Evolutionary conservation across 1,140 invertebrate genomes (phyloP).

Genomic region (Acromyrmex charruanus): DNA sequence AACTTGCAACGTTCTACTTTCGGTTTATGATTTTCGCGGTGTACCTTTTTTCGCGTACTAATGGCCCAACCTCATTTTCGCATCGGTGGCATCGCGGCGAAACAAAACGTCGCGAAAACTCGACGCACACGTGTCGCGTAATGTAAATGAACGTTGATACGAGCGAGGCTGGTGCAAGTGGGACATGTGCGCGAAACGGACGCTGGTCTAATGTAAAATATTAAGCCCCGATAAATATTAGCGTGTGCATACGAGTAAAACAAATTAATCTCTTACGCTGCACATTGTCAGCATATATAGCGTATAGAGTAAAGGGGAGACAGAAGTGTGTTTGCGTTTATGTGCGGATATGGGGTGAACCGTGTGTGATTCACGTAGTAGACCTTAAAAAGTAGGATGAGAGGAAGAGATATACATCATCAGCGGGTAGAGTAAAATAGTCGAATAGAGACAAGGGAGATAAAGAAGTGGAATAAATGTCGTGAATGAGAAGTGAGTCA

Average conservation of each 20-base stretch:
- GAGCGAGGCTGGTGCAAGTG: constrained; percentile 16
- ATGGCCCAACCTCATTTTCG: constrained; percentile 27
- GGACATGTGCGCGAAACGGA: constrained; percentile 28
- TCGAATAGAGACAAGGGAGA: constrained; percentile 18
- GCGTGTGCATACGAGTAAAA: constrained; percentile 63
- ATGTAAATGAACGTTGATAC: constrained; percentile 50
- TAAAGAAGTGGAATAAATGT: constrained; percentile 38
- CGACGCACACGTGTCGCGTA: constrained; percentile 19
- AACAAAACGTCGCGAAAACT: constrained; percentile 3
- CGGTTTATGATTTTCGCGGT: constrained; percentile 14
- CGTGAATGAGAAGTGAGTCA: constrained; percentile 46
- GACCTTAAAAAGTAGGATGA: constrained; percentile 31
- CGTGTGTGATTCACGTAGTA: constrained; percentile 59
- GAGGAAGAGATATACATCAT: constrained; percentile 20
- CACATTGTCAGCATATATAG: constrained; percentile 14
- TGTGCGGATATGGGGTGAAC: constrained; percentile 9
- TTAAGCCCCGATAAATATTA: constrained; percentile 66
- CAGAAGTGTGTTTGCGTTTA: neutral
- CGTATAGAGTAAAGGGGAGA: neutral
- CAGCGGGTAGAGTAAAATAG: constrained; percentile 15
- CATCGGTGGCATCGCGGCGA: constrained; percentile 10
- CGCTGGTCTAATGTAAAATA: constrained; percentile 73
- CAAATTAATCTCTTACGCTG: constrained; percentile 70
- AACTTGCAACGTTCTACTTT: neutral
- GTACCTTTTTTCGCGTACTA: constrained; percentile 4